Conservation (phyloP, 2,888 invertebrate species). For the Nomada goodeniana region DNA sequence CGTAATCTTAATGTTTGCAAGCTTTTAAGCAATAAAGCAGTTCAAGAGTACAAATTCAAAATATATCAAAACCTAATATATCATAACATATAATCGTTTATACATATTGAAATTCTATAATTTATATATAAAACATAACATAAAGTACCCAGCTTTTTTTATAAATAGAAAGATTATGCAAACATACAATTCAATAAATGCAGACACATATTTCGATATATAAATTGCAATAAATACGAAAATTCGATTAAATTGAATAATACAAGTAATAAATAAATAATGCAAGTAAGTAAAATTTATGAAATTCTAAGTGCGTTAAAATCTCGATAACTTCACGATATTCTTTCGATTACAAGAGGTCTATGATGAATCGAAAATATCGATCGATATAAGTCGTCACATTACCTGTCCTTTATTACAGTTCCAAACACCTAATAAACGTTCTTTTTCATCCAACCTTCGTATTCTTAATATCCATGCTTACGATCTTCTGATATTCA, state of each 20-base stretch:
- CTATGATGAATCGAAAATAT: background rate
- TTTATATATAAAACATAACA: too few relatives aligned
- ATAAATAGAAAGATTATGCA: too few relatives aligned
- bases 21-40: too few relatives aligned
- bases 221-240: background rate
- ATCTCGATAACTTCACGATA: background rate
- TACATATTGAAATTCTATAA: too few relatives aligned
- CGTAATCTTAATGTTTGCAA: too few relatives aligned
- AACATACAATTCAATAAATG: too few relatives aligned
- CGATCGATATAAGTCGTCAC: background rate
- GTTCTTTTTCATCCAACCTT: background rate
- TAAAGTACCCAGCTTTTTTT: too few relatives aligned
- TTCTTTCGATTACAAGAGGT: background rate
- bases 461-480: constrained; percentile 22
- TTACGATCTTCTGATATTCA: constrained; percentile 15
- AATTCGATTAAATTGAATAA: background rate
- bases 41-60: too few relatives aligned
- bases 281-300: background rate
- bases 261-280: background rate
- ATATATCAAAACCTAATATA: too few relatives aligned
- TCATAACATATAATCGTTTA: too few relatives aligned
- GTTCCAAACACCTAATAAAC: constrained; percentile 3
- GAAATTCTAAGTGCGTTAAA: background rate
- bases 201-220: too few relatives aligned
- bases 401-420: background rate